Base-by-base conservation (phyloP, 2,113 vertebrate species). In the Willisornis vidua region DNA sequence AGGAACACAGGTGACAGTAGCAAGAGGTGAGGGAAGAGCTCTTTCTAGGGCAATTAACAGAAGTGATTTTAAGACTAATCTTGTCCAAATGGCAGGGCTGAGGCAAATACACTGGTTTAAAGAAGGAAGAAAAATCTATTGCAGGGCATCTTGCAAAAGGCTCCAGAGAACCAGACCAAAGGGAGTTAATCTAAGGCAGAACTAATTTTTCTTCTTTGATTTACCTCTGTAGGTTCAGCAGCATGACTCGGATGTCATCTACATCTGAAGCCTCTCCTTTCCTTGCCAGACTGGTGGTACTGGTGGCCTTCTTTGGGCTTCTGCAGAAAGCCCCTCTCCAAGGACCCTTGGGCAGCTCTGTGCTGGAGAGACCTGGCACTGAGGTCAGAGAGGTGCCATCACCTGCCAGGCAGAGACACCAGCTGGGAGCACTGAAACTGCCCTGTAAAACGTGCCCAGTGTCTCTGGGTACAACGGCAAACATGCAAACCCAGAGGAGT, bases 191-290 rank as follows among this genome's bases (percentile, higher is more conserved):
- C 52, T 33, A 48, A 45, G 33, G 20, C 26, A 61, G 52, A n/a
- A 45, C 41, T 90, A 15, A 93, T 19, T 35, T 37, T 61, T 33
- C 52, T 43, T 90, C 9, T 80, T 76, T 92, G 89, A 11, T 91
- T 96, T 96, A 52, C 74, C 66, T 82, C 66, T 82, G 29, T 73
- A 98, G 97, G 91, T 97, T 83, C 95, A 97, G 87, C 96, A 97
- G 88, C 94, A 96, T 19, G 96, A 97, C 79, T 97, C 93, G 0
- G 96, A 97, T 54, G 96, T 97, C 76, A 97, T 97, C 97, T 98
- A 98, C 93, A 98, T 97, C 70, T 98, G 94, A 98, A 86, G 59
- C 63, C 35, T 74, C 33, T 73, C 1, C 0, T 84, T 92, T 75
- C 45, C 33, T 78, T 80, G 79, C 55, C 72, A 86, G 37, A 48